These are phyloP conservation scores for Catonia carolina DNA, from an alignment of 2,888 invertebrate genomes.

Conservation along the genomic window DNA sequence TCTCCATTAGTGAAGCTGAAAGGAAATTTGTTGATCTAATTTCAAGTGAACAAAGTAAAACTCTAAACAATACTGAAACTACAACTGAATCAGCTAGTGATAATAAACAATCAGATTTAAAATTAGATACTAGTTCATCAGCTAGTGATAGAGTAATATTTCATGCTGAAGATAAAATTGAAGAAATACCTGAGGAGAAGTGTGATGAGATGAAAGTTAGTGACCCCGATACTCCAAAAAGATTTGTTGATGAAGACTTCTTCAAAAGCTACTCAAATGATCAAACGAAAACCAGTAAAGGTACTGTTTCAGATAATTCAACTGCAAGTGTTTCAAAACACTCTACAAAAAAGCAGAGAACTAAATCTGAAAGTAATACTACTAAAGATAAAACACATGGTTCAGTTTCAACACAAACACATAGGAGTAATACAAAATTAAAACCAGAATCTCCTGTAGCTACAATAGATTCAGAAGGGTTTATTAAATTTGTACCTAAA, in stretches of 20 bases:
- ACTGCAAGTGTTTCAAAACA: too few relatives aligned
- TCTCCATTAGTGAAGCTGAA: conserved; percentile 8
- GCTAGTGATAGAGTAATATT: neutral
- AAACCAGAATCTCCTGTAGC: neutral
- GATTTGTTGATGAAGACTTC: conserved; percentile 16
- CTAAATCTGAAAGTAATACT: too few relatives aligned
- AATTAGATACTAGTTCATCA: neutral
- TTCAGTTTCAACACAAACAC: too few relatives aligned
- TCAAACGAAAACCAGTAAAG: too few relatives aligned
- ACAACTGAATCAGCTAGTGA: too few relatives aligned
- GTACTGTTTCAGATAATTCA: too few relatives aligned
- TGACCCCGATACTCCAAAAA: conserved; percentile 17
- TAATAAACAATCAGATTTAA: too few relatives aligned
- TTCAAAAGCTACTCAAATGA: neutral
- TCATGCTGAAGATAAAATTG: conserved; percentile 12
- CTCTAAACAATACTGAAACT: neutral
- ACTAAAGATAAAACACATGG: too few relatives aligned
- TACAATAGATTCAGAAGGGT: conserved; percentile 21
- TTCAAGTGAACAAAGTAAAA: neutral
- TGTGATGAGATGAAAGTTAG: conserved; percentile 11
- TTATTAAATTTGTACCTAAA: conserved; percentile 23
- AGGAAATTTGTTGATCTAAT: neutral
- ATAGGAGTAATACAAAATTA: too few relatives aligned
- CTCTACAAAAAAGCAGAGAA: too few relatives aligned
- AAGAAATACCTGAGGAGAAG: conserved; percentile 15